Conservation (phyloP, 2,888 invertebrate species). For the Lepas anatifera region DNA sequence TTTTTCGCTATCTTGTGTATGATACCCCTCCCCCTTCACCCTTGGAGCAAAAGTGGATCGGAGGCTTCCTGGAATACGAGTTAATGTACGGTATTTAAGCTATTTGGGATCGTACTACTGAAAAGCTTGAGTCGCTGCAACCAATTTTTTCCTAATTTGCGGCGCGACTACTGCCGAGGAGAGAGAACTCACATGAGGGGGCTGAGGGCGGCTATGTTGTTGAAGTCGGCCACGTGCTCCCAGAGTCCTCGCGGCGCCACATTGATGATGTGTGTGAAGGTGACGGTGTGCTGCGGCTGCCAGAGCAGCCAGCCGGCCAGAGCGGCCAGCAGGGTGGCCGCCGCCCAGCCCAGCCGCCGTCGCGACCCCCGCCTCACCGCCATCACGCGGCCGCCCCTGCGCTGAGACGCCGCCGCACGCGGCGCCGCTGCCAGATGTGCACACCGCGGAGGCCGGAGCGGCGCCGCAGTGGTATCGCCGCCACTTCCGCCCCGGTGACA, state of each 20-base stretch:
- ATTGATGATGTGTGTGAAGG: background rate
- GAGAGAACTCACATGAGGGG: background rate
- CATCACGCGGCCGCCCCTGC: background rate
- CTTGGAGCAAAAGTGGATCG: too few species aligned
- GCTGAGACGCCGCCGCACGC: too few species aligned
- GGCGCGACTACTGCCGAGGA: too few species aligned
- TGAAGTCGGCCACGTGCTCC: conserved; percentile 6
- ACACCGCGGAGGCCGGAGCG: background rate
- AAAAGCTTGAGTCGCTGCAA: too few species aligned
- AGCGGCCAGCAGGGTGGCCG: background rate
- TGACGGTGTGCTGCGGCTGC: background rate
- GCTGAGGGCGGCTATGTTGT: background rate
- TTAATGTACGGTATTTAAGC: too few species aligned
- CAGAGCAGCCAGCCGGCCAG: background rate
- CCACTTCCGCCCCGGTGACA: background rate
- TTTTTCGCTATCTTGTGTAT: too few species aligned
- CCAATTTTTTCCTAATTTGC: too few species aligned
- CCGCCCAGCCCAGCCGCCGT: background rate
- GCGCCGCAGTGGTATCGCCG: background rate
- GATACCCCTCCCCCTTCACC: too few species aligned
- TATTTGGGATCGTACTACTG: too few species aligned
- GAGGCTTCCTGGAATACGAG: too few species aligned
- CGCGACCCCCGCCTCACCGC: background rate
- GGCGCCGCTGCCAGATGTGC: background rate
- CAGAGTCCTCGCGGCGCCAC: background rate